Evolutionary conservation across 2,797 vertebrate genomes (phyloP).

Genomic region (Sebastes taczanowskii): DNA sequence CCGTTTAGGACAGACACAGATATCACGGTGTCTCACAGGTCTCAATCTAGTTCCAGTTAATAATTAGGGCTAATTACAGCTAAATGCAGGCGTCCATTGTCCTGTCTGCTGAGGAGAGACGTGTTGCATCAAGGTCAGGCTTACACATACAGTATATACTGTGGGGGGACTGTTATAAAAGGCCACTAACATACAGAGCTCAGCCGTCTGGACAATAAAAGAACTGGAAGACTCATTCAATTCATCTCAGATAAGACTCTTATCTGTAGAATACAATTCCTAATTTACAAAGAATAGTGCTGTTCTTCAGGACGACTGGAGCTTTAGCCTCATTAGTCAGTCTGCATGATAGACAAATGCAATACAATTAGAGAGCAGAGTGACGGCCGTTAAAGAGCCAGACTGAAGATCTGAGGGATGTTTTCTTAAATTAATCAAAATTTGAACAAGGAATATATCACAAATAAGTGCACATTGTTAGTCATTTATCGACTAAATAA

Average conservation of each 20-base stretch:
- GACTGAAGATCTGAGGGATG: background rate
- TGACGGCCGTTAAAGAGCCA: conserved; percentile 4
- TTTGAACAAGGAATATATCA: background rate
- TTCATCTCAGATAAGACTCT: conserved; percentile 70
- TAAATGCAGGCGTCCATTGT: conserved; percentile 37
- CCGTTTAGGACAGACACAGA: conserved; percentile 72
- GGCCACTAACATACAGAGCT: conserved; percentile 74
- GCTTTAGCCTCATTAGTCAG: conserved; percentile 42
- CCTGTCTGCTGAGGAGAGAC: conserved; percentile 52
- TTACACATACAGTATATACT: background rate
- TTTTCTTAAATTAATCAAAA: background rate
- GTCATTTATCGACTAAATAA: background rate
- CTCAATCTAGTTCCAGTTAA: conserved; percentile 68
- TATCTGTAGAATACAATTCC: conserved; percentile 81
- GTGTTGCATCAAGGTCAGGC: conserved; percentile 31
- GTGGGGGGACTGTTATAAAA: conserved; percentile 48
- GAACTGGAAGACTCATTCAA: conserved; percentile 25
- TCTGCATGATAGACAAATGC: conserved; percentile 28
- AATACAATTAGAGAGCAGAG: conserved; percentile 42
- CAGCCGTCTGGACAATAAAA: conserved; percentile 59
- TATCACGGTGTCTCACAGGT: conserved; percentile 80
- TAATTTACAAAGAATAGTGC: conserved; percentile 79
- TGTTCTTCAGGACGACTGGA: conserved; percentile 34
- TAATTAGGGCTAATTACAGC: conserved; percentile 75
- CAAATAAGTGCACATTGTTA: background rate